phyloP scores from a whole-genome alignment of 2,888 invertebrate genomes.

The Cynaeus angustus region DNA sequence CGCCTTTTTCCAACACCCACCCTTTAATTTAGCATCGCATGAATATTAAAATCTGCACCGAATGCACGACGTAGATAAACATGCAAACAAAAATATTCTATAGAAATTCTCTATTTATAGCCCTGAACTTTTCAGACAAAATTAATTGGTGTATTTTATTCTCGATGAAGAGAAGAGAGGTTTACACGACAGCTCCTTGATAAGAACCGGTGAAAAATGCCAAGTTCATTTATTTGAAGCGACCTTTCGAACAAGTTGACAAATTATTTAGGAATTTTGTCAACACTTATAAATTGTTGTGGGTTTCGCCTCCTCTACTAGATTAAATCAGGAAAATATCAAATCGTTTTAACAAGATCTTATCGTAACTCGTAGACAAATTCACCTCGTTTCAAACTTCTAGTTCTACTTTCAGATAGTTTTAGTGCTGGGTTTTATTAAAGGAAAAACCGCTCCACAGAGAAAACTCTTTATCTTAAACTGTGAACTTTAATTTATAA shows the following conservation, averaged over 20 bases:
- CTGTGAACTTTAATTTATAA: constrained; percentile 34
- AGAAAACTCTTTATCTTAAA: constrained; percentile 18
- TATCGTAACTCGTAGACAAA: constrained; percentile 31
- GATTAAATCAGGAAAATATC: constrained; percentile 28
- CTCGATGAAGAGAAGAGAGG: constrained; percentile 9
- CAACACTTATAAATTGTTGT: constrained; percentile 28
- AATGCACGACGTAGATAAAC: constrained; percentile 3
- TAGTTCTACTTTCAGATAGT: constrained; percentile 23
- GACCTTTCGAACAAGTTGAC: constrained; percentile 1
- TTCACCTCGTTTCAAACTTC: constrained; percentile 35
- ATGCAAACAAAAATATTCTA: constrained; percentile 24
- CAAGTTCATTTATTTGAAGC: constrained; percentile 12
- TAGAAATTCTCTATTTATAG: constrained; percentile 29
- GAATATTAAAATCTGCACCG: constrained; percentile 30
- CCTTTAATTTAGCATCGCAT: constrained; percentile 18
- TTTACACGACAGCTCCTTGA: constrained; percentile 14
- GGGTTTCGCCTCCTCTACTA: not conserved
- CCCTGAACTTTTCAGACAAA: constrained; percentile 5
- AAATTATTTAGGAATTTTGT: constrained; percentile 24
- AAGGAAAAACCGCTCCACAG: constrained; percentile 10
- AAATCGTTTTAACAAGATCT: constrained; percentile 18
- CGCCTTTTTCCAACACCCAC: too few relatives aligned
- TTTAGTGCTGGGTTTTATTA: constrained; percentile 29
- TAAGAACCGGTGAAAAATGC: constrained; percentile 26
- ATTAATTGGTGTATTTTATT: constrained; percentile 32